Conservation (phyloP, 2,888 invertebrate species). For the Aleiodes alternator region DNA sequence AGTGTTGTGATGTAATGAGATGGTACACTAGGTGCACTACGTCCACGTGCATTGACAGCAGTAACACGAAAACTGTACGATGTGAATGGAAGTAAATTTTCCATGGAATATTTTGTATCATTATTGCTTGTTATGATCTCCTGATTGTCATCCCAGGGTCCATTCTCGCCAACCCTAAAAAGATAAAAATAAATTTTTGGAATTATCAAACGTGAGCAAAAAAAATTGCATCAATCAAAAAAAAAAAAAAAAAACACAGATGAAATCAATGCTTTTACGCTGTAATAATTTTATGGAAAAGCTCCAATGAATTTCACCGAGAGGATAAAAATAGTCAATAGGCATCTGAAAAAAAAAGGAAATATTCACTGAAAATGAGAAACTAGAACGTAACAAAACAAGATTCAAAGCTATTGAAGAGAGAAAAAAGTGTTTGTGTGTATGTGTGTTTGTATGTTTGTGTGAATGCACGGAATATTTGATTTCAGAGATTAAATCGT, state of each 20-base stretch:
- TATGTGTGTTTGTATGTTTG: too few species aligned
- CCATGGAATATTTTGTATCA: slow-evolving; percentile 81
- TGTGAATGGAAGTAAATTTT: slow-evolving; percentile 83
- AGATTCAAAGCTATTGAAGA: too few species aligned
- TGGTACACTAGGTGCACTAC: slow-evolving; percentile 82
- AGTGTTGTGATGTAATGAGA: slow-evolving; percentile 86
- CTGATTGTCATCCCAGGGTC: slow-evolving; percentile 81
- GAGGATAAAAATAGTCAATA: neutral
- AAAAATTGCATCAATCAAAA: neutral
- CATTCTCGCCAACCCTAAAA: slow-evolving; percentile 83
- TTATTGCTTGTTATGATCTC: slow-evolving; percentile 81
- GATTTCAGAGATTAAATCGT: too few species aligned
- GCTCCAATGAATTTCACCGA: neutral
- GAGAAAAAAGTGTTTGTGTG: too few species aligned
- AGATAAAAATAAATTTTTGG: slow-evolving; percentile 18
- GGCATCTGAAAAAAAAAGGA: neutral
- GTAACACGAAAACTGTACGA: slow-evolving; percentile 85
- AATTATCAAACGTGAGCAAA: too few species aligned
- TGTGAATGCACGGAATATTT: too few species aligned
- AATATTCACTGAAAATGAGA: too few species aligned
- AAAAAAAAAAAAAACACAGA: neutral
- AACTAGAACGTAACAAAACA: too few species aligned
- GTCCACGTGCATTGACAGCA: slow-evolving; percentile 84
- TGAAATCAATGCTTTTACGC: too few species aligned
- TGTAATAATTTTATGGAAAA: neutral